Percentiles rank a stretch among this genome's conserved stretches.
Evolutionary conservation across 2,113 vertebrate species (phyloP).

Genomic region (Coptodon bakossiorum): DNA sequence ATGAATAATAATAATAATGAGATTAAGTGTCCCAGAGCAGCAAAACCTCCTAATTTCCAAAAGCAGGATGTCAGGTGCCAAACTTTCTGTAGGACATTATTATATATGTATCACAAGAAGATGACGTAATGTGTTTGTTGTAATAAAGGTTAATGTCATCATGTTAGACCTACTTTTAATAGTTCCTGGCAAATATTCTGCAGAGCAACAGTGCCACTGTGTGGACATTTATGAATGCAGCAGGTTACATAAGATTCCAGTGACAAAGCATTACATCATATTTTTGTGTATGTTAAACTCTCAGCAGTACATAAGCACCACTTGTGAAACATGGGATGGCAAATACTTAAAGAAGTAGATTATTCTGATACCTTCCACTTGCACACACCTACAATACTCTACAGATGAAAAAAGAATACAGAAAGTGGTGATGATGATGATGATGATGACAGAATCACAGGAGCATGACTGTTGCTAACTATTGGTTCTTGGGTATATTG

Average conservation of each 20-base stretch:
- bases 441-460: not conserved
- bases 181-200: not conserved
- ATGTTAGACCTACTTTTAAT: slow-evolving; percentile 25
- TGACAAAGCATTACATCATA: slow-evolving; percentile 44
- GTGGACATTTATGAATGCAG: slow-evolving; percentile 25
- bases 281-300: not conserved
- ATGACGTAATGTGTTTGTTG: slow-evolving; percentile 63
- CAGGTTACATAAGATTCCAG: slow-evolving; percentile 49
- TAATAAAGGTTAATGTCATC: slow-evolving; percentile 48
- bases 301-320: not conserved
- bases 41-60: not conserved
- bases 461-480: not conserved
- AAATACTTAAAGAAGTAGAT: not conserved
- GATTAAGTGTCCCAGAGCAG: not conserved
- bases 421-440: not conserved
- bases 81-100: not conserved
- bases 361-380: not conserved
- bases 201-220: slow-evolving; percentile 61
- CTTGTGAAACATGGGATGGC: not conserved
- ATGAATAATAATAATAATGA: not conserved
- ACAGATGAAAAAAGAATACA: not conserved
- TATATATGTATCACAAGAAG: not conserved
- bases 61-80: not conserved
- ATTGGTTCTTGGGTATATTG: not conserved
- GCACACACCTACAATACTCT: not conserved